Evolutionary conservation across 2,888 invertebrate species (phyloP).

Genomic region (Selenia dentaria): DNA sequence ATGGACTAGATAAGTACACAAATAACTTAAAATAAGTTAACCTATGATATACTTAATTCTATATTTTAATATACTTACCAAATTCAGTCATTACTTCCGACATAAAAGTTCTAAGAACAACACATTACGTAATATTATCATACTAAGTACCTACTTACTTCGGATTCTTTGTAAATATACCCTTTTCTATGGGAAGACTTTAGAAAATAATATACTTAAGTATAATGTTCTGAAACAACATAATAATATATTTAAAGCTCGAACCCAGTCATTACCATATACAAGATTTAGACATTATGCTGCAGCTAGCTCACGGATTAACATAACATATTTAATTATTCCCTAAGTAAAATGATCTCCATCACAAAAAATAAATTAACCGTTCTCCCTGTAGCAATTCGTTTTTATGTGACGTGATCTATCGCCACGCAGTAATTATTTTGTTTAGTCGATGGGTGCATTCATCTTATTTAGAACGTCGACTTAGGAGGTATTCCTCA

Average conservation of each 20-base stretch:
- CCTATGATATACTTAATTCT: too few species aligned
- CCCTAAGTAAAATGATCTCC: conserved; percentile 23
- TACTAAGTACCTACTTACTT: too few species aligned
- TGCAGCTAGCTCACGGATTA: conserved; percentile 20
- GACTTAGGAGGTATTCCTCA: conserved; percentile 58
- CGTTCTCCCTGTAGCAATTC: conserved; percentile 15
- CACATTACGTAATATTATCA: too few species aligned
- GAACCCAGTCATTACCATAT: conserved; percentile 1
- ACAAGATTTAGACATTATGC: conserved; percentile 5
- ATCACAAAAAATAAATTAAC: conserved; percentile 23
- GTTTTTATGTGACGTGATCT: conserved; percentile 33
- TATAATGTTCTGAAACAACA: too few species aligned
- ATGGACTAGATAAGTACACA: too few species aligned
- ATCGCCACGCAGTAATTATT: conserved; percentile 31
- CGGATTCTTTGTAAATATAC: too few species aligned
- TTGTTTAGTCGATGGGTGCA: conserved; percentile 27
- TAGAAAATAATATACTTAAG: too few species aligned
- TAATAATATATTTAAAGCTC: conserved; percentile 2
- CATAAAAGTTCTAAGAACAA: too few species aligned
- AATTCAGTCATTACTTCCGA: too few species aligned
- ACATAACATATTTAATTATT: conserved; percentile 24
- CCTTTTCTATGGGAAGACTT: too few species aligned
- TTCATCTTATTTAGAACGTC: conserved; percentile 38
- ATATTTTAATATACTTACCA: too few species aligned
- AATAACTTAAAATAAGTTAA: too few species aligned